These are phyloP conservation scores for Ginglymostoma cirratum DNA, from an alignment of 2,113 vertebrate genomes.

Conservation along the genomic window DNA sequence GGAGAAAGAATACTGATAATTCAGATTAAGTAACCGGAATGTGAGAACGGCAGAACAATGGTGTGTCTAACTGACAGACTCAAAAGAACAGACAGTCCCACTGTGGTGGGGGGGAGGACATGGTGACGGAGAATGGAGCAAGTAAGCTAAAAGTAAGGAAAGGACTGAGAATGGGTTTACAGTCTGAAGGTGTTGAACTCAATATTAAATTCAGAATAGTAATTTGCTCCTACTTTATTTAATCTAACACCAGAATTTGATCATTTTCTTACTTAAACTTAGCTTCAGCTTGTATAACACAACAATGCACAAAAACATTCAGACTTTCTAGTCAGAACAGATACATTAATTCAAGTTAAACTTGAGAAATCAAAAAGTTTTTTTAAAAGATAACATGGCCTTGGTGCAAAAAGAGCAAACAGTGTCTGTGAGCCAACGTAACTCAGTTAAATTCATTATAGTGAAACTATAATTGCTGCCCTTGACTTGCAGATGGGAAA, in stretches of 20 bases:
- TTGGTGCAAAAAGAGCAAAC: neutral
- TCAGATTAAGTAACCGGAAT: too few species aligned
- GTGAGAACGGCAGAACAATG: too few species aligned
- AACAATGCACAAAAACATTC: neutral
- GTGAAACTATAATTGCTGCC: neutral
- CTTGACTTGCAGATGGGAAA: neutral
- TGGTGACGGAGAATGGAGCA: too few species aligned
- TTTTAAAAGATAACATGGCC: neutral
- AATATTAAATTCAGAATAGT: too few species aligned
- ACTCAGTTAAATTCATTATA: neutral
- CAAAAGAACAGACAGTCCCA: too few species aligned
- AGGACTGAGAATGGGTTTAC: too few species aligned
- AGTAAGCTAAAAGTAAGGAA: too few species aligned
- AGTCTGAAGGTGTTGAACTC: too few species aligned
- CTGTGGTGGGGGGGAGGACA: too few species aligned
- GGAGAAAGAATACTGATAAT: too few species aligned
- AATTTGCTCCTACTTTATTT: neutral
- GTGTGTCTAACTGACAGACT: too few species aligned
- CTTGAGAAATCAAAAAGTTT: neutral
- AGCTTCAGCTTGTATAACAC: neutral
- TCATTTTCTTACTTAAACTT: neutral
- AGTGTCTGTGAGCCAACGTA: neutral
- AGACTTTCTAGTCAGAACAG: neutral
- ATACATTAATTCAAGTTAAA: neutral
- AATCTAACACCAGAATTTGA: neutral